phyloP scores from a whole-genome alignment of 2,888 invertebrate species.

The Macrophya annulata region DNA sequence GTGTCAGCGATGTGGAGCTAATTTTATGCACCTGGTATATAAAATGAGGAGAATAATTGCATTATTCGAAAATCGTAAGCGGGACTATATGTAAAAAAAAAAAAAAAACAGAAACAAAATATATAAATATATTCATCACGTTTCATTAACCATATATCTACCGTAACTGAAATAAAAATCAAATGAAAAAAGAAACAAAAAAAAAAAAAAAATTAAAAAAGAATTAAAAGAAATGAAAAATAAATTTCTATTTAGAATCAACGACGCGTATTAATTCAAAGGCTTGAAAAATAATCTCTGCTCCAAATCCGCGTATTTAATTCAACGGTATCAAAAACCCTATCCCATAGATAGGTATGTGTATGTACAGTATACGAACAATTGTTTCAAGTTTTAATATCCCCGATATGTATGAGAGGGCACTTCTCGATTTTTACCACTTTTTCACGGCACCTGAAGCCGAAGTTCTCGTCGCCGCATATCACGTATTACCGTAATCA shows the following conservation, averaged over 20 bases:
- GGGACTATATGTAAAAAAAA: background rate
- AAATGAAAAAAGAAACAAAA: background rate
- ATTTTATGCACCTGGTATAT: background rate
- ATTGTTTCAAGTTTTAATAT: constrained; percentile 1
- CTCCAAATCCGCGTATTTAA: background rate
- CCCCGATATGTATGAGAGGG: background rate
- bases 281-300: constrained; percentile 25
- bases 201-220: background rate
- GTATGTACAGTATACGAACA: background rate
- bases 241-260: background rate
- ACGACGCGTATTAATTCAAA: background rate
- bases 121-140: background rate
- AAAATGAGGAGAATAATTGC: background rate
- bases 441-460: constrained; percentile 5
- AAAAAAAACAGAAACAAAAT: background rate
- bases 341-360: background rate
- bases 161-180: background rate
- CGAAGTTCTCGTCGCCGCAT: background rate
- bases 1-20: background rate
- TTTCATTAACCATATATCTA: constrained; percentile 14
- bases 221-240: too few relatives aligned
- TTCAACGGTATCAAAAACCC: constrained; percentile 1
- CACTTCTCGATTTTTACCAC: background rate
- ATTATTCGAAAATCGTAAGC: background rate
- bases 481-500: background rate